Evolutionary conservation across 1,140 invertebrate species (phyloP).

Genomic region (Steinernema feltiae): DNA sequence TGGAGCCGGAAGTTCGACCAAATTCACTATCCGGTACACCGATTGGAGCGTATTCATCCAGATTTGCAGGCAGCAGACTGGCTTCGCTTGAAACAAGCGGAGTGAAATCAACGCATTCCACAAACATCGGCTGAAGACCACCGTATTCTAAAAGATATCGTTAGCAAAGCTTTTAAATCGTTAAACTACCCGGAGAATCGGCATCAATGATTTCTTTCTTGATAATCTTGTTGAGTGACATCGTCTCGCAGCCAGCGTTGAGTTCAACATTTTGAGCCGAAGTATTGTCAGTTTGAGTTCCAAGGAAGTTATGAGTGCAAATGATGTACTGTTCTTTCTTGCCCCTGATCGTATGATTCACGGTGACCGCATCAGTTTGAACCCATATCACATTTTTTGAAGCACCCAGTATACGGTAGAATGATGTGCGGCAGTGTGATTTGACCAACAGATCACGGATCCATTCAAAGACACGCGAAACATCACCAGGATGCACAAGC

Average conservation of each 20-base stretch:
- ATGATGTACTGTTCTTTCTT: conserved; percentile 52
- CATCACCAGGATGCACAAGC: conserved; percentile 48
- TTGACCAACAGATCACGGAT: conserved; percentile 44
- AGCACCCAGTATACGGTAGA: conserved; percentile 46
- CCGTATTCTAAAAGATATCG: conserved; percentile 45
- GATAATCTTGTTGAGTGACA: conserved; percentile 33
- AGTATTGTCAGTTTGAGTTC: not conserved
- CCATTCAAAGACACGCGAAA: conserved; percentile 27
- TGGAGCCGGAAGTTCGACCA: not conserved
- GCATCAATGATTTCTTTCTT: conserved; percentile 46
- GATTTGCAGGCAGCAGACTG: not conserved
- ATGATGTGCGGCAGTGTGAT: conserved; percentile 43
- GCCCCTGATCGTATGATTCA: conserved; percentile 47
- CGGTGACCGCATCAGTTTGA: conserved; percentile 48
- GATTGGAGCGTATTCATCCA: conserved; percentile 13
- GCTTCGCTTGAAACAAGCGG: conserved; percentile 36
- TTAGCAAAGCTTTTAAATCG: conserved; percentile 14
- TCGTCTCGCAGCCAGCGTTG: conserved; percentile 16
- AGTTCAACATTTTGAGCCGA: not conserved
- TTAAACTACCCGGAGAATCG: conserved; percentile 36
- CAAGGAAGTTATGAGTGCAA: conserved; percentile 46
- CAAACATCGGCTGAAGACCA: conserved; percentile 45
- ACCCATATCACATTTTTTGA: conserved; percentile 42
- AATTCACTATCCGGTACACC: conserved; percentile 1
- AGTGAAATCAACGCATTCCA: conserved; percentile 48